These are phyloP conservation scores for Hippocampus comes DNA, from an alignment of 2,113 vertebrate species.

Conservation along the genomic window DNA sequence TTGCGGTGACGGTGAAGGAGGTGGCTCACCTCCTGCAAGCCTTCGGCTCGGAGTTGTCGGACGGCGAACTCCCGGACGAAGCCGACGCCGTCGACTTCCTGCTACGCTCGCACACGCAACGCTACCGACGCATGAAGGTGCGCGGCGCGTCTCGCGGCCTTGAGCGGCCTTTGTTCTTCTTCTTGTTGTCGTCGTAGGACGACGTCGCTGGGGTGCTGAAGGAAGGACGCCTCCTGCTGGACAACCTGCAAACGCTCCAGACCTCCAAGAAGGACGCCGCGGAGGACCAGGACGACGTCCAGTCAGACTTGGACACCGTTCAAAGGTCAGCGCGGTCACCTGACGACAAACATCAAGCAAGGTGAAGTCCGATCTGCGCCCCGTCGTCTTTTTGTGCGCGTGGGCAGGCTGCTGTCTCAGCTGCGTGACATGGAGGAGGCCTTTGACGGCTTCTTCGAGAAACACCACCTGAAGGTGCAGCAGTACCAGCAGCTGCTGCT, in stretches of 20 bases:
- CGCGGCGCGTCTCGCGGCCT: neutral
- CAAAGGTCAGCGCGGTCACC: slow-evolving; percentile 72
- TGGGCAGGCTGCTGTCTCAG: slow-evolving; percentile 83
- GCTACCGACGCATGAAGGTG: slow-evolving; percentile 91
- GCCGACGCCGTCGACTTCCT: slow-evolving; percentile 82
- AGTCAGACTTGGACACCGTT: slow-evolving; percentile 85
- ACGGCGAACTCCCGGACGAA: slow-evolving; percentile 84
- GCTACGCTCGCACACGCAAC: slow-evolving; percentile 80
- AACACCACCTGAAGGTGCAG: slow-evolving; percentile 93
- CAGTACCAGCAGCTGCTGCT: slow-evolving; percentile 89
- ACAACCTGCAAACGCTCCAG: slow-evolving; percentile 80
- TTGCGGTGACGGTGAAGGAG: slow-evolving; percentile 95
- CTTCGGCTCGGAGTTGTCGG: slow-evolving; percentile 90
- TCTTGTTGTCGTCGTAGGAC: slow-evolving; percentile 68
- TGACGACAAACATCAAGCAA: neutral
- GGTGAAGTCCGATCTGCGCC: neutral
- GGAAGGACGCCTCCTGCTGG: slow-evolving; percentile 84
- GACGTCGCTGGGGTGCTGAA: slow-evolving; percentile 84
- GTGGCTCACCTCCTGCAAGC: slow-evolving; percentile 90
- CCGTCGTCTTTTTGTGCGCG: neutral
- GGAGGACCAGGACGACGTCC: slow-evolving; percentile 70
- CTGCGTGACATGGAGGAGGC: slow-evolving; percentile 93
- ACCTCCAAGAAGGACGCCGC: slow-evolving; percentile 54
- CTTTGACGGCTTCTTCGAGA: slow-evolving; percentile 98
- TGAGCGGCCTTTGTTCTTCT: neutral